Evolutionary conservation across 2,797 vertebrate genomes (phyloP).

Genomic region (Rhinella marina): DNA sequence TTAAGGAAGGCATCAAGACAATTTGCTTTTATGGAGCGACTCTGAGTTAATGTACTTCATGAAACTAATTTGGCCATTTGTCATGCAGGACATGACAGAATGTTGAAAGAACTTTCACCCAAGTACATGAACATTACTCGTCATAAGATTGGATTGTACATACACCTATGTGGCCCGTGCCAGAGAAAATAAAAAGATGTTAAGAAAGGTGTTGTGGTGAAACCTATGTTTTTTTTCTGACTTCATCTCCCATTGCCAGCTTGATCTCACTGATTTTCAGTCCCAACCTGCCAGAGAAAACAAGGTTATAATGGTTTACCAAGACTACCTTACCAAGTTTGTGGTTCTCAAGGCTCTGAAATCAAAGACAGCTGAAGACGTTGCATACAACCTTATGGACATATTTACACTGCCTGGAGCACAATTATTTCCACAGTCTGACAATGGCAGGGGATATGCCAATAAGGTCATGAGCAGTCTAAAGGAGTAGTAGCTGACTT

Average conservation of each 20-base stretch:
- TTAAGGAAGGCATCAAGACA: background rate
- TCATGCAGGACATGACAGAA: background rate
- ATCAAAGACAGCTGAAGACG: background rate
- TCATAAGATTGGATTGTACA: background rate
- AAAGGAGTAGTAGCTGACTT: too few species aligned
- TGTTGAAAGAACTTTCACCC: background rate
- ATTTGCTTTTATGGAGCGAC: background rate
- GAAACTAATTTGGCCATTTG: background rate
- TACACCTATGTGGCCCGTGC: constrained; percentile 1
- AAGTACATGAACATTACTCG: background rate
- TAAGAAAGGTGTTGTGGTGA: background rate
- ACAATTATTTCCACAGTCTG: background rate
- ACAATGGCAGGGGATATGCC: too few species aligned
- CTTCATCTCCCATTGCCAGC: background rate
- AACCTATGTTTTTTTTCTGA: background rate
- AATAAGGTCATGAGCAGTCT: too few species aligned
- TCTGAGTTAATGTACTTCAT: background rate
- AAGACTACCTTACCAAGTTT: background rate
- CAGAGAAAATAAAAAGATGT: background rate
- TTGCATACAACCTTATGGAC: background rate
- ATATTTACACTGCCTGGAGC: background rate
- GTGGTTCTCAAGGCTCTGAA: background rate
- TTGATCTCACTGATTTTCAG: background rate
- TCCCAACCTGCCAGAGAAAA: background rate
- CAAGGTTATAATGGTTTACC: constrained; percentile 9